Evolutionary conservation across 2,888 invertebrate species (phyloP), one percentile per base, ranked within the genome.

Genomic region (Cynaeus angustus): DNA sequence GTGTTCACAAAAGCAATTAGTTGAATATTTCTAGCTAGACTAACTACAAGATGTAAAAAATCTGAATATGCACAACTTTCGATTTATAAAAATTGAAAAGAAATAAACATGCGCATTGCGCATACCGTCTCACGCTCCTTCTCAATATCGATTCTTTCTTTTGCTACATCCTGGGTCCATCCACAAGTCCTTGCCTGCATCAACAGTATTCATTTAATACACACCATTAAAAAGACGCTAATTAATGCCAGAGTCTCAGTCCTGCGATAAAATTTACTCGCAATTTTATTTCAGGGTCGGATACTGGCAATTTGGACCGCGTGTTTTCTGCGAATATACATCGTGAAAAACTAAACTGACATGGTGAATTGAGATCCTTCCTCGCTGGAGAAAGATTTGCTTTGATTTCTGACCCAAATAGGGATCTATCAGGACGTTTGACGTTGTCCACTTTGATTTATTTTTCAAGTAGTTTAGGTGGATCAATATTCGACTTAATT

Each of bases 91-190:
- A 73, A 74, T 72, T 74, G 59, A 75, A 77, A 77, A 77, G 72
- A 75, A 68, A 74, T 74, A 78, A 78, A 76, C 79, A 80, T 80
- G 79, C 79, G 79, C 79, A 76, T 56, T 77, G 77, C 79, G 78
- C 79, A 72, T 79, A 78, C 78, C 78, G 72, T 77, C 72, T 68
- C 74, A 74, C 75, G 74, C 75, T 74, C 73, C 75, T 77, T 75
- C 76, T 75, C 72, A 73, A 76, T 80, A 79, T 79, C 79, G 79
- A 79, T 79, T 79, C 75, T 78, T 79, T 79, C 79, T 78, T 78
- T 77, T 74, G 73, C 77, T 76, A 77, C 75, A 71, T 77, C 76
- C 75, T 76, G 76, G 75, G 74, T 75, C 74, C 72, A 72, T 73
- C 75, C 75, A 72, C 66, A 64, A 74, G 73, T 72, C 74, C 73